phyloP scores from a whole-genome alignment of 2,797 vertebrate genomes.

The Myotis pilosus region DNA sequence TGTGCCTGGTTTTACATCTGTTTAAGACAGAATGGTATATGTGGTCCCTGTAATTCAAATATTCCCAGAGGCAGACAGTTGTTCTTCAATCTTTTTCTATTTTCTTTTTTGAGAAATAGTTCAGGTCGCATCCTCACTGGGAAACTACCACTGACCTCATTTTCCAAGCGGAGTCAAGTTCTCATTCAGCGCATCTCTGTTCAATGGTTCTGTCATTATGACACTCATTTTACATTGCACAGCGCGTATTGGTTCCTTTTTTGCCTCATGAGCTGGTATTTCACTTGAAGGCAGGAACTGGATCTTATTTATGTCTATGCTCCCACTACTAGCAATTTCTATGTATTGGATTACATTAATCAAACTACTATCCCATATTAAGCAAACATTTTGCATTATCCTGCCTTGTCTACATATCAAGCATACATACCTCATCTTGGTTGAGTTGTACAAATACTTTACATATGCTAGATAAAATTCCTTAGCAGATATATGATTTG shows the following conservation, averaged over 20 bases:
- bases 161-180: neutral
- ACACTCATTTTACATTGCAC: neutral
- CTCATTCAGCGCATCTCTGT: neutral
- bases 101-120: neutral
- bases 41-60: neutral
- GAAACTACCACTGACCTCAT: neutral
- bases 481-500: neutral
- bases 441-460: neutral
- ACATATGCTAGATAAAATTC: neutral
- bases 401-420: neutral
- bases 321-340: neutral
- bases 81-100: neutral
- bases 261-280: neutral
- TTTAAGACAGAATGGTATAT: neutral
- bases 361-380: neutral
- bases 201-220: neutral
- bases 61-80: neutral
- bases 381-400: neutral
- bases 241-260: neutral
- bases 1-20: neutral
- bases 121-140: neutral
- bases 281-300: neutral
- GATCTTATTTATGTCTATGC: too few relatives aligned
- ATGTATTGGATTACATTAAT: neutral
- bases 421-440: neutral